Base-by-base conservation (phyloP, 2,888 invertebrate species). In the Trichopria drosophilae region DNA sequence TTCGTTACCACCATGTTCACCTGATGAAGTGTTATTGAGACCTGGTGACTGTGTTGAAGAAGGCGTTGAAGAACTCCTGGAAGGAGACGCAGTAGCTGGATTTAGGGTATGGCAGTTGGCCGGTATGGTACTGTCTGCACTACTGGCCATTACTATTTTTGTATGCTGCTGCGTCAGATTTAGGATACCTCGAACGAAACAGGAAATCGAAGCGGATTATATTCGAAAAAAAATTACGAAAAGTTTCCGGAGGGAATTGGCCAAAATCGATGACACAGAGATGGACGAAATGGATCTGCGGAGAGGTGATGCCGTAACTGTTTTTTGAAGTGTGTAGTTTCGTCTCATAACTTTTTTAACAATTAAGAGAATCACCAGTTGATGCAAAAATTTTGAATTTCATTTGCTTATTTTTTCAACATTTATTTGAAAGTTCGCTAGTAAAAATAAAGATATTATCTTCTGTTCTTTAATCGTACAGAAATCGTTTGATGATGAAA, bases 141-240 rank as follows among this genome's bases (percentile, higher is more conserved):
- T 74, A 23, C 59, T 75, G 24, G 64, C 65, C 3, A 61, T 74
- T 19, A 61, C 61, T 5, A 85, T 94, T 58, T 83, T 92, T 68
- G 78, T 93, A 44, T 95, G 94, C 73, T 95, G 94, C 71, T 93
- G 93, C 70, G 83, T 93, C 66, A 87, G 90, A 60, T 90, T 93
- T 75, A 86, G 95, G 26, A 89, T 96, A 60, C 95, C 95, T 1
- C 81, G 95, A 44, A 95, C 95, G 1, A 94, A 94, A 73, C 93
- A 94, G 75, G 93, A 95, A 77, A 95, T 96, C 57, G 93, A 94
- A 73, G 93, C 93, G 0, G 93, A 95, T 76, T 93, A 89, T 75
- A 86, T 90, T 64, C 81, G 94, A 15, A 86, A 90, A 65, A 87
- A 85, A 73, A 84, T 94, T 37, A 87, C 92, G 0, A 82, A 82